phyloP scores from a whole-genome alignment of 1,140 invertebrate genomes.

The Bombus confusus region DNA sequence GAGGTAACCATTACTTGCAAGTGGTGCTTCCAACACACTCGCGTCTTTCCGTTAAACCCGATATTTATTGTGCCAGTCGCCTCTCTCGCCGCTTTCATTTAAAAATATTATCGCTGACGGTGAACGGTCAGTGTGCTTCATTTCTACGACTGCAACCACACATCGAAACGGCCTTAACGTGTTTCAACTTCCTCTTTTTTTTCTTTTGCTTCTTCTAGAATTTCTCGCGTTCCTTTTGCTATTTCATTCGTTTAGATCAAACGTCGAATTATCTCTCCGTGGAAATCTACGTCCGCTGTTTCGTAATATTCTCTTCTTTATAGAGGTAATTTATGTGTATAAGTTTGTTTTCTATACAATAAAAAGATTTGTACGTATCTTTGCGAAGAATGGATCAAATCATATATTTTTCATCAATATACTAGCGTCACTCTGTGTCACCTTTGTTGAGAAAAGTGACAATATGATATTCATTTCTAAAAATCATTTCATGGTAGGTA shows the following conservation, averaged over 20 bases:
- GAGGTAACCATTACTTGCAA: slow-evolving; percentile 74
- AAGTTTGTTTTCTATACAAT: no score
- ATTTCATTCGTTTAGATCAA: not conserved
- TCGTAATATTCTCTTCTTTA: slow-evolving; percentile 20
- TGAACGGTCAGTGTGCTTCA: slow-evolving; percentile 50
- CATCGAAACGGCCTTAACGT: not conserved
- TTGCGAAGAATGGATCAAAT: not conserved
- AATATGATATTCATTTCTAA: no score
- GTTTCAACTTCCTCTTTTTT: not conserved
- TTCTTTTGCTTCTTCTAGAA: slow-evolving; percentile 5
- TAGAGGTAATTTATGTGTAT: not conserved
- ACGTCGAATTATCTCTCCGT: not conserved
- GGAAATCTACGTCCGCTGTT: slow-evolving; percentile 20
- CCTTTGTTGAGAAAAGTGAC: no score
- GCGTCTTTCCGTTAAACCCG: slow-evolving; percentile 69
- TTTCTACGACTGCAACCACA: slow-evolving; percentile 53
- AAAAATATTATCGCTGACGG: slow-evolving; percentile 75
- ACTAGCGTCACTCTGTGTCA: no score
- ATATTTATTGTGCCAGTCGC: slow-evolving; percentile 73
- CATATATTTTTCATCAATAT: not conserved
- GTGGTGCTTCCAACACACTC: slow-evolving; percentile 69
- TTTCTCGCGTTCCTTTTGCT: not conserved
- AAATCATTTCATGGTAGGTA: no score
- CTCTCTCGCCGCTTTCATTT: slow-evolving; percentile 67
- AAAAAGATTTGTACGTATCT: no score